Percentiles rank a stretch among this genome's conserved stretches.
These are phyloP conservation scores for Paracanthobrama guichenoti DNA, from an alignment of 2,113 vertebrate genomes.

Conservation along the genomic window DNA sequence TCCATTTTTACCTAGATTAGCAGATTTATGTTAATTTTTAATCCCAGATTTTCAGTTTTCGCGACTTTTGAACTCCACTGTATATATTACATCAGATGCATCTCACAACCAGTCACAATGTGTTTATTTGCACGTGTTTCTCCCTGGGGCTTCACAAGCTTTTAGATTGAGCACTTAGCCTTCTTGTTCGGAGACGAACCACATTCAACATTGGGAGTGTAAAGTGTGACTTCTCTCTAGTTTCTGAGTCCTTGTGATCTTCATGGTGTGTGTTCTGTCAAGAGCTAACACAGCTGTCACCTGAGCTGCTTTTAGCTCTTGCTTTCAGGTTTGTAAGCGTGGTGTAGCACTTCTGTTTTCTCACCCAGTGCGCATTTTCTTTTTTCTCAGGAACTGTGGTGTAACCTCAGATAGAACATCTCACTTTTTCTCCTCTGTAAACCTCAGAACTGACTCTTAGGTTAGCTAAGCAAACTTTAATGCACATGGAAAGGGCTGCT, in stretches of 20 bases:
- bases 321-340: constrained; percentile 4
- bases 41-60: neutral
- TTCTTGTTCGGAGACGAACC: neutral
- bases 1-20: neutral
- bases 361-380: neutral
- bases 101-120: neutral
- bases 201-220: neutral
- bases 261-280: neutral
- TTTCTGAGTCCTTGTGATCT: neutral
- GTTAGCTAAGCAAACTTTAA: neutral
- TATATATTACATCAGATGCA: neutral
- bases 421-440: neutral
- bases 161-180: neutral
- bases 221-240: constrained; percentile 8
- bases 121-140: neutral
- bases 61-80: neutral
- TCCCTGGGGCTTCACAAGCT: neutral
- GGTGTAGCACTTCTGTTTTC: constrained; percentile 21
- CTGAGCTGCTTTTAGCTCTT: neutral
- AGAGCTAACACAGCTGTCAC: neutral
- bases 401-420: neutral
- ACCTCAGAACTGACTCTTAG: neutral
- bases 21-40: neutral
- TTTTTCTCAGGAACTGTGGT: constrained; percentile 16
- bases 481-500: neutral